These are phyloP conservation scores for Tamandua tetradactyla DNA, from an alignment of 2,797 vertebrate genomes.

Conservation along the genomic window DNA sequence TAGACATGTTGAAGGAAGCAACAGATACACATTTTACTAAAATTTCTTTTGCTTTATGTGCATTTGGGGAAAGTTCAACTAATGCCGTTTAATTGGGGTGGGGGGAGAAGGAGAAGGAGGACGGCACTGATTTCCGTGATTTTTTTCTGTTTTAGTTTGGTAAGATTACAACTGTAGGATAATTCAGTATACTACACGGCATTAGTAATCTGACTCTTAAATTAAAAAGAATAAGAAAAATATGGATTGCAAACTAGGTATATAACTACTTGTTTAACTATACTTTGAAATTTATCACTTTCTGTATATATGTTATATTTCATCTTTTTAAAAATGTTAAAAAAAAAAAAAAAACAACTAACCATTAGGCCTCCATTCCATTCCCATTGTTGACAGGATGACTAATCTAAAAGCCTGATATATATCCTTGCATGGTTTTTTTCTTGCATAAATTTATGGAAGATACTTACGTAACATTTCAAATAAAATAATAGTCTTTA, in stretches of 20 bases:
- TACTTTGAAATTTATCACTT: too few relatives aligned
- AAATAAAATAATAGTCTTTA: too few relatives aligned
- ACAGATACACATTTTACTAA: neutral
- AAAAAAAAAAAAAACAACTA: too few relatives aligned
- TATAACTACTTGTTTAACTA: too few relatives aligned
- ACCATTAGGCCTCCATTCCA: too few relatives aligned
- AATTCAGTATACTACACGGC: conserved; percentile 9
- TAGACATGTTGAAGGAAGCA: neutral
- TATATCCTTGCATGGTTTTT: too few relatives aligned
- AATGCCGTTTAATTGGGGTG: neutral
- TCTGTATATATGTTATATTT: too few relatives aligned
- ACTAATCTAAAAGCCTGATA: too few relatives aligned
- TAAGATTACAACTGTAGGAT: neutral
- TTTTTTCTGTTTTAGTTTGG: neutral
- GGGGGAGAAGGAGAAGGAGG: neutral
- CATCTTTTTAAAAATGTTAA: too few relatives aligned
- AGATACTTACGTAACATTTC: too few relatives aligned
- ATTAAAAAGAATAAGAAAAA: neutral
- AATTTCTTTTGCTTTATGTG: neutral
- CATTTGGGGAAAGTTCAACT: neutral
- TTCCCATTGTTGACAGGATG: too few relatives aligned
- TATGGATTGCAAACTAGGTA: neutral
- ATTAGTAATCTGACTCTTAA: neutral
- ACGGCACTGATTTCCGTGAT: neutral
- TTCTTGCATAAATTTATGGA: too few relatives aligned